Conservation (phyloP, 2,888 invertebrate species). For the Hylaea fasciaria region DNA sequence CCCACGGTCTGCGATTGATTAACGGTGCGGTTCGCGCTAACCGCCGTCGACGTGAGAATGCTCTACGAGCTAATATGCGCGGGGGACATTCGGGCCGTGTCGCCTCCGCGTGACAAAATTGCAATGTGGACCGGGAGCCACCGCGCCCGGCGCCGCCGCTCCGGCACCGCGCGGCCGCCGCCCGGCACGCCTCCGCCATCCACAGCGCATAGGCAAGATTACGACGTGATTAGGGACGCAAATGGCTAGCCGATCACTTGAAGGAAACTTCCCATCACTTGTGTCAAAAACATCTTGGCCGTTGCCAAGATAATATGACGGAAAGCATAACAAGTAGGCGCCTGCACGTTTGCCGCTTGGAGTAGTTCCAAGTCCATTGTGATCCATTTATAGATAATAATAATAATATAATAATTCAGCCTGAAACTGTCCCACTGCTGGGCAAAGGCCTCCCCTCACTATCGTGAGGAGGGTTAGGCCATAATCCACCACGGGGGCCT, state of each 20-base stretch:
- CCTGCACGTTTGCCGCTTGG: slow-evolving; percentile 12
- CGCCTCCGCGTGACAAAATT: slow-evolving; percentile 63
- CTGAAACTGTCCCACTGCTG: too few relatives aligned
- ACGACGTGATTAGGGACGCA: slow-evolving; percentile 4
- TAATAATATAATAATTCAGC: too few relatives aligned
- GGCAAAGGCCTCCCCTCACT: too few relatives aligned
- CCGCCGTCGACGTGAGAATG: slow-evolving; percentile 62
- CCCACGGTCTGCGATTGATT: slow-evolving; percentile 72
- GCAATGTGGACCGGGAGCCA: slow-evolving; percentile 41
- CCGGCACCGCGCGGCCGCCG: slow-evolving; percentile 1
- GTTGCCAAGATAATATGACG: slow-evolving; percentile 17
- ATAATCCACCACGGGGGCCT: too few relatives aligned
- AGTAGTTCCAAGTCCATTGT: neutral
- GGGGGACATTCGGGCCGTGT: slow-evolving; percentile 58
- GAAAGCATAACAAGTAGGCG: slow-evolving; percentile 19
- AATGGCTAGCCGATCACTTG: neutral
- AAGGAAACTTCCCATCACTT: neutral
- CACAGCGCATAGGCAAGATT: slow-evolving; percentile 11
- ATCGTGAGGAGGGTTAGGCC: too few relatives aligned
- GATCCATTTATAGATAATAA: slow-evolving; percentile 2
- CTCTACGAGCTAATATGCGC: slow-evolving; percentile 57
- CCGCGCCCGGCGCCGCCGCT: slow-evolving; percentile 6
- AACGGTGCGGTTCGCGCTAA: slow-evolving; percentile 66
- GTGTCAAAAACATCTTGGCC: slow-evolving; percentile 1
- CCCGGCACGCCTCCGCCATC: neutral